Conservation (phyloP, 2,797 vertebrate genomes). For the Eidolon dupreanum region DNA sequence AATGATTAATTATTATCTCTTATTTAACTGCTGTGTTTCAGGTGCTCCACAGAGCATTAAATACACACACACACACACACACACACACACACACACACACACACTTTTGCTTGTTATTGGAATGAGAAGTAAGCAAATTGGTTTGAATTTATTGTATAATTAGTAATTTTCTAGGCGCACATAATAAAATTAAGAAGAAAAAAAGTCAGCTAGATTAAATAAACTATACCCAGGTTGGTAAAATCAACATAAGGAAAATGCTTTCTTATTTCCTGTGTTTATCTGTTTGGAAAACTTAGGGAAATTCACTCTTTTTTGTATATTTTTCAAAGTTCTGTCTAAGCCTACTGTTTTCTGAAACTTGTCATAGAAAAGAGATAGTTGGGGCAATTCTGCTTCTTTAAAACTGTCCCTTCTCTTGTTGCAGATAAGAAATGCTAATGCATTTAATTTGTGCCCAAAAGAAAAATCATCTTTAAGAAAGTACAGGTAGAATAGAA, state of each 20-base stretch:
- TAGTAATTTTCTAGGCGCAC: neutral
- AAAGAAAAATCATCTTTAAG: neutral
- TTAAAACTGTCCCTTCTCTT: neutral
- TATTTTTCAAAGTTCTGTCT: neutral
- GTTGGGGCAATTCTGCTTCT: neutral
- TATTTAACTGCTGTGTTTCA: neutral
- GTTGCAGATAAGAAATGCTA: neutral
- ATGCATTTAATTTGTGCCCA: neutral
- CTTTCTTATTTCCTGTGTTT: neutral
- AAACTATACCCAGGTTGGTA: neutral
- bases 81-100: neutral
- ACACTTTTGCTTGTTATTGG: neutral
- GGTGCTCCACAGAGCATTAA: neutral
- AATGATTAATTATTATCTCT: neutral
- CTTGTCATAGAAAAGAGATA: neutral
- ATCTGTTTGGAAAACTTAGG: neutral
- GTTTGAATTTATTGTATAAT: conserved; percentile 42
- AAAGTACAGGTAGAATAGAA: neutral
- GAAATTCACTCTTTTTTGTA: neutral
- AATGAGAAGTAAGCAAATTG: neutral
- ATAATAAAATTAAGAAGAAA: neutral
- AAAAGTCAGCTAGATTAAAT: neutral
- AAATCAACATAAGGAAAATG: neutral
- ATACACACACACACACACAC: neutral
- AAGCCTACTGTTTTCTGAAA: neutral